phyloP scores from a whole-genome alignment of 2,888 invertebrate genomes.

The Congeria kusceri region DNA sequence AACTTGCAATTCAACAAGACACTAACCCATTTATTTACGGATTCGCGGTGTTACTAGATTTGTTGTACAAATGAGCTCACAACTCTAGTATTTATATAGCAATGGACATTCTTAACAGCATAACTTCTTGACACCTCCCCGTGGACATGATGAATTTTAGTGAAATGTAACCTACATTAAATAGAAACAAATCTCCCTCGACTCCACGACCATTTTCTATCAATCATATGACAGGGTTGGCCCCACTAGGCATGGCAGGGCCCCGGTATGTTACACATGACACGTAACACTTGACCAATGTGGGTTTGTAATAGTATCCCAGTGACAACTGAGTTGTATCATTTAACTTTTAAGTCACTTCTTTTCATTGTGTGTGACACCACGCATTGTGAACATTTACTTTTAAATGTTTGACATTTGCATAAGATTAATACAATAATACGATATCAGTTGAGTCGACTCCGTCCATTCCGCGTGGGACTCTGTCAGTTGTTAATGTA shows the following conservation, averaged over 20 bases:
- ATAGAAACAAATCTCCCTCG: not conserved
- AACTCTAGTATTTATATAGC: constrained; percentile 19
- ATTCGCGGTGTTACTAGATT: constrained; percentile 23
- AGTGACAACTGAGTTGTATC: no score
- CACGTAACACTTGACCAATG: no score
- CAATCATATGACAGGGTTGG: constrained; percentile 19
- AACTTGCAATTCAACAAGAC: constrained; percentile 23
- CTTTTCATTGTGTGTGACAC: no score
- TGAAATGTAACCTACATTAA: constrained; percentile 35
- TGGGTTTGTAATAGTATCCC: no score
- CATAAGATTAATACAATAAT: no score
- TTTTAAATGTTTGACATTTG: no score
- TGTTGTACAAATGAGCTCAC: constrained; percentile 28
- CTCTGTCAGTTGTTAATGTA: no score
- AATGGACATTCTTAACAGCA: constrained; percentile 19
- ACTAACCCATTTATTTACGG: constrained; percentile 47
- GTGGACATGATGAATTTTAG: constrained; percentile 30
- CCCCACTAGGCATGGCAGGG: constrained; percentile 41
- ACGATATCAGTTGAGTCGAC: no score
- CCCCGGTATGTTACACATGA: no score
- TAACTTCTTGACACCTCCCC: constrained; percentile 30
- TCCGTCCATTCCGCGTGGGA: no score
- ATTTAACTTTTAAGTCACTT: no score
- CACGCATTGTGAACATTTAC: no score
- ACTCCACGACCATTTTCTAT: constrained; percentile 9